These are phyloP conservation scores for Phenganax stokvisi DNA, from an alignment of 92 coral and sea anemone genomes.

Conservation along the genomic window DNA sequence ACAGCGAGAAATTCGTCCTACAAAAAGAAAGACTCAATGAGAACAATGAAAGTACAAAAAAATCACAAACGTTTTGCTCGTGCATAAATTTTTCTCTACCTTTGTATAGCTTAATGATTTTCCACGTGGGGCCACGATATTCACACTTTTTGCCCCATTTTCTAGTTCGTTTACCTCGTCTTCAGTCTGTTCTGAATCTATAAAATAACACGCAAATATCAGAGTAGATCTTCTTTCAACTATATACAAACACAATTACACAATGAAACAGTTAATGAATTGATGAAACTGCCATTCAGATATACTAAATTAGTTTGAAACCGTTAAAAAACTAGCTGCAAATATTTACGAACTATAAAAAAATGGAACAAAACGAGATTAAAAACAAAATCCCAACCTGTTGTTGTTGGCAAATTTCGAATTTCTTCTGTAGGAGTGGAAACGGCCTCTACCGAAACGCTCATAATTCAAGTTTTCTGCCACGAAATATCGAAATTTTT, in stretches of 20 bases:
- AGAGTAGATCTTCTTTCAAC: neutral
- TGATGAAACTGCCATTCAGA: neutral
- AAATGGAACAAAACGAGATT: neutral
- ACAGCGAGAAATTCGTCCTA: conserved; percentile 68
- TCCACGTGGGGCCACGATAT: conserved; percentile 17
- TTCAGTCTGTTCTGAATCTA: conserved; percentile 26
- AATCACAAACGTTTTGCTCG: neutral
- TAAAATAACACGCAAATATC: neutral
- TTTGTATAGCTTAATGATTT: conserved; percentile 7
- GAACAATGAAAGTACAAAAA: too few species aligned
- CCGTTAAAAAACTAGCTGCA: neutral
- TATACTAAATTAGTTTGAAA: neutral
- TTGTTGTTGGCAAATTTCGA: conserved; percentile 14
- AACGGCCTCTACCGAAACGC: conserved; percentile 4
- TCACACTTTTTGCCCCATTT: conserved; percentile 23
- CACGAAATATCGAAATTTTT: neutral
- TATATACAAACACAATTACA: neutral
- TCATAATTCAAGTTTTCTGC: conserved; percentile 6
- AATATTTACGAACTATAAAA: neutral
- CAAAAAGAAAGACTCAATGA: conserved; percentile 9
- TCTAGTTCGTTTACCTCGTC: conserved; percentile 35
- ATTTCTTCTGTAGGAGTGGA: neutral
- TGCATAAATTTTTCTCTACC: conserved; percentile 2
- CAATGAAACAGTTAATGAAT: neutral
- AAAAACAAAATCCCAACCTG: conserved; percentile 11